phyloP scores from a whole-genome alignment of 2,888 invertebrate genomes.

The Eurytoma californica region DNA sequence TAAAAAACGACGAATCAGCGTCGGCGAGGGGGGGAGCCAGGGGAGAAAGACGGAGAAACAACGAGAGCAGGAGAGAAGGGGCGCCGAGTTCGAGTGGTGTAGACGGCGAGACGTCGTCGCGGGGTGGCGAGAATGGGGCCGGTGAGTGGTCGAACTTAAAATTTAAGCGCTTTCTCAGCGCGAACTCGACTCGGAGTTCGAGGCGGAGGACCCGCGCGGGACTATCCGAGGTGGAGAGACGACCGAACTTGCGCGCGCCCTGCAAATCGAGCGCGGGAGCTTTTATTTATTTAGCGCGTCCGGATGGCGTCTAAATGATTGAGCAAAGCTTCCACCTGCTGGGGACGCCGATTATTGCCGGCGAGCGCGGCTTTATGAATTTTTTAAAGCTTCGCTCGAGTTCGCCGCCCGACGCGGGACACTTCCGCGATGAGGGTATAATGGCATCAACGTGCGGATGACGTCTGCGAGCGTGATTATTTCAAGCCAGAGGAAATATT shows the following conservation, averaged over 20 bases:
- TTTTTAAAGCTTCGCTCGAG: too few species aligned
- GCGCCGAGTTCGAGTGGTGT: neutral
- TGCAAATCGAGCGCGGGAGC: constrained; percentile 19
- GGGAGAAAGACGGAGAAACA: neutral
- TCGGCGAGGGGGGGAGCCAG: neutral
- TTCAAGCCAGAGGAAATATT: too few species aligned
- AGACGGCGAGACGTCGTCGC: neutral
- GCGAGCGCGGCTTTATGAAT: too few species aligned
- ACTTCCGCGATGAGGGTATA: too few species aligned
- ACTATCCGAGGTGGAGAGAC: neutral
- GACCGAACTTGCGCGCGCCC: neutral
- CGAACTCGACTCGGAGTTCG: neutral
- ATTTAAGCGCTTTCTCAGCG: constrained; percentile 54
- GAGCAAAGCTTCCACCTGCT: neutral
- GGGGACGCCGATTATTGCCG: too few species aligned
- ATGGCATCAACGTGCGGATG: too few species aligned
- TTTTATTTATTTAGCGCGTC: constrained; percentile 27
- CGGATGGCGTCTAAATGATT: constrained; percentile 14
- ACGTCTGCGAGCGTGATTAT: too few species aligned
- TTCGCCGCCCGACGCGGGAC: too few species aligned
- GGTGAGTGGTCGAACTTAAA: constrained; percentile 54
- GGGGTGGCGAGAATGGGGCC: constrained; percentile 22
- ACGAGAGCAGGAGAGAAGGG: neutral
- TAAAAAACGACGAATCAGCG: constrained; percentile 51
- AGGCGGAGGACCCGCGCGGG: neutral